Evolutionary conservation across 2,797 vertebrate species (phyloP), one percentile per base, ranked within the genome.

Genomic region (Phylloscopus collybita): DNA sequence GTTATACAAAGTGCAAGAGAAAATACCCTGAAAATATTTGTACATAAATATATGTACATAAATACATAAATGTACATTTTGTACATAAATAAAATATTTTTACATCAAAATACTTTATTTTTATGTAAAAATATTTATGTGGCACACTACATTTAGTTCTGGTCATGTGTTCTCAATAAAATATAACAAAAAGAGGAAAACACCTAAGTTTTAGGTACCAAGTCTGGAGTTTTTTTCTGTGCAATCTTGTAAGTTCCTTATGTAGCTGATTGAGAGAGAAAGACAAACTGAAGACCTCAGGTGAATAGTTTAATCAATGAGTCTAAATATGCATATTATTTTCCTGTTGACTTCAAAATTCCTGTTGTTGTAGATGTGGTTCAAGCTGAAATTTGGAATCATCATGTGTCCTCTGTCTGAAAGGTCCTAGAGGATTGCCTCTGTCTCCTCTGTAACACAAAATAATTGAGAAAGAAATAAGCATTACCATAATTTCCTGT

Each of bases 341-440:
- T 56, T 27, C 59, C 44, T 85, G 11, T 30, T 59, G 53, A 51
- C 45, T 80, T 62, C n/a, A 13, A 78, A 94, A 66, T 21, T 64
- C 15, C 12, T 89, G 49, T 25, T 76, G 10, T 79, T 80, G 53
- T 22, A 65, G 6, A 14, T 65, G 22, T 71, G 53, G n/a, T 71
- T 92, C 72, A 93, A 83, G 91, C 6, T 49, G 45, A 93, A 97
- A 94, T 89, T 65, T 54, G 3, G 30, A 40, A 40, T 57, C n/a
- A 67, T 40, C 51, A 45, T 11, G 5, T 32, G 11, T 42, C 17
- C 0, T 83, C 8, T 85, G 7, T 78, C 74, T 87, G 60, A 76
- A 76, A 69, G 19, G 10, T 66, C 66, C 22, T 57, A 80, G 29
- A 56, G 10, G 45, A 91, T n/a, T 70, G 20, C 6, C 59, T 65